Base-by-base conservation (phyloP, 2,113 vertebrate genomes). In the Athene noctua region DNA sequence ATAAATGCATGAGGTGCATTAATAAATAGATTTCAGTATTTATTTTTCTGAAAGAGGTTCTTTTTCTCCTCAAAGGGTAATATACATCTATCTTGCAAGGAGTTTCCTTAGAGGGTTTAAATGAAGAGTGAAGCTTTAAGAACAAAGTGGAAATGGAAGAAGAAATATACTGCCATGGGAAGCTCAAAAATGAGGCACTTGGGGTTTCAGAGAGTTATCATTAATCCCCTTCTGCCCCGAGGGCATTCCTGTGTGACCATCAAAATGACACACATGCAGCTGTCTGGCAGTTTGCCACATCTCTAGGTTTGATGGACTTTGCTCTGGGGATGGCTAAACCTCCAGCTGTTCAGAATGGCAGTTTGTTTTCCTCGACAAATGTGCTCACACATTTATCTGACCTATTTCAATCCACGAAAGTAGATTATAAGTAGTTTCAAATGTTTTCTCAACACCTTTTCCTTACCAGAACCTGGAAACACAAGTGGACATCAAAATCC, bases 111-210 rank as follows among this genome's bases (percentile, higher is more conserved):
- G 91, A 95, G 81, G 62, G 57, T 92, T 97, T 94, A 97, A 97
- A 97, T 80, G 85, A 97, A 91, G 91, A 93, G 57, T 80, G 88
- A 97, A 88, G 66, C 38, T 96, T 95, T 71, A 94, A 96, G 92
- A 98, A 75, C 68, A 86, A 95, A 97, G 80, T 85, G 67, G 97
- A 95, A 96, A 93, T 93, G 86, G 89, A 95, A 96, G 85, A 74
- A 91, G 75, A 94, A 94, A 91, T 95, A 88, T 42, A 85, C 88
- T 80, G 89, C 65, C 70, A 81, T 57, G 59, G 74, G 81, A 96
- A 96, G 80, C 71, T 88, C 79, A 83, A 67, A 95, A 94, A 96
- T 79, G 72, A 96, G 75, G 72, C 88, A 91, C 66, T 75, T 34
- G 72, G 84, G 71, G 26, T 55, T 96, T 97, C 90, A 82, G 95